Base-by-base conservation (phyloP, 2,888 invertebrate species). In the Nesidiocoris tenuis region DNA sequence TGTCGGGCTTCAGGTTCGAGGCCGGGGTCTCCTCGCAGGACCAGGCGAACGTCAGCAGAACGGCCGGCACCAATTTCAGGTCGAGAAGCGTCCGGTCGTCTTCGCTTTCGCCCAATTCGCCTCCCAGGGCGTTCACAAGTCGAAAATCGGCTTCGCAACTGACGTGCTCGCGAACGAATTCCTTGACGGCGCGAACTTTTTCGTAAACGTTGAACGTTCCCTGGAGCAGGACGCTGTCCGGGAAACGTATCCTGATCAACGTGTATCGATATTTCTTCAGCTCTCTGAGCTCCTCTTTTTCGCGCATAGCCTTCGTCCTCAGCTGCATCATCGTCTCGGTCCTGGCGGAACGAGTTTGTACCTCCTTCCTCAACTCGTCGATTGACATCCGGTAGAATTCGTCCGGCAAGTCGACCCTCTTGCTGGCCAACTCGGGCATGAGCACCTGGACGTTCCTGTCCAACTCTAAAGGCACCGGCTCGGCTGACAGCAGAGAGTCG, bases 251-350 rank as follows among this genome's bases (percentile, higher is more conserved):
- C 80, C 97, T 86, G 76, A 98, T 90, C 66, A 97, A 85, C 1
- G 93, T 89, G 83, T 92, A 98, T 82, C 91, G 91, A 83, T 95
- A 96, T 84, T 91, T 91, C 74, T 91, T 87, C 83, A 92, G 87
- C 81, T 92, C 92, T 68, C 92, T 85, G 77, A 90, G 84, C 82
- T 94, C 94, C 78, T 97, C 95, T 79, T 92, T 91, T 82, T 97
- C 96, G 21, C 96, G 85, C 96, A 98, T 98, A 1, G 95, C 96
- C 83, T 95, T 96, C 0, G 98, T 98, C 81, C 95, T 87, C 5
- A 98, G 85, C 86, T 94, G 90, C 82, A 93, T 90, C 82, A 91
- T 89, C 81, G 87, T 90, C 82, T 96, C 96, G 55, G 92, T 87
- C 1, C 89, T 89, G 83, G 95, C 93, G 17, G 87, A 82, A 54